Percentiles rank a stretch among this genome's conserved stretches.
phyloP scores from a whole-genome alignment of 2,888 invertebrate genomes.

The Cinara cedri region DNA sequence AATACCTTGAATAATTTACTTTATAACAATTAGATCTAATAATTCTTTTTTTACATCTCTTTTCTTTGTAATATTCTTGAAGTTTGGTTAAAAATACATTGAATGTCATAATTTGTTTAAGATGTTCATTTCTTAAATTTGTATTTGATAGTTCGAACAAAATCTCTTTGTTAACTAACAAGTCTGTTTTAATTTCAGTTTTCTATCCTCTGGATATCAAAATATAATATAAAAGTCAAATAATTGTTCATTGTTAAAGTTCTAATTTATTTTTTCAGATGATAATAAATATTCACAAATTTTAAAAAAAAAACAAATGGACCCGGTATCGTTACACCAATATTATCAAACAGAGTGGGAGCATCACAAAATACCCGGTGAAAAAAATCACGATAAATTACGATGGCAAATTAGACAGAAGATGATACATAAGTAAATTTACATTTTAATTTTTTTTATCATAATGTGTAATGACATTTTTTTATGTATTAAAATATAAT shows the following conservation, averaged over 20 bases:
- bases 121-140: no score
- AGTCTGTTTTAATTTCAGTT: no score
- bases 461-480: not conserved
- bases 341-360: constrained; percentile 47
- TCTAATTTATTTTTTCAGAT: constrained; percentile 5
- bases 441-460: not conserved
- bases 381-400: constrained; percentile 46
- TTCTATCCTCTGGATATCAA: no score
- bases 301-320: constrained; percentile 48
- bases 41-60: no score
- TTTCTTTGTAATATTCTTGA: no score
- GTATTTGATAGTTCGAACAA: no score
- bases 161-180: no score
- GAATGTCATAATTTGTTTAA: no score
- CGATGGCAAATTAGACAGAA: constrained; percentile 39
- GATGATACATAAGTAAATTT: constrained; percentile 43
- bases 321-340: constrained; percentile 50
- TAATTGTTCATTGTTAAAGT: not conserved
- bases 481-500: no score
- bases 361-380: constrained; percentile 42
- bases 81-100: no score
- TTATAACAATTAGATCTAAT: no score
- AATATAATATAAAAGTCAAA: not conserved
- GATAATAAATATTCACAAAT: constrained; percentile 8
- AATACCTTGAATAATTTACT: no score